phyloP scores from a whole-genome alignment of 1,140 invertebrate species.

The Acromyrmex charruanus region DNA sequence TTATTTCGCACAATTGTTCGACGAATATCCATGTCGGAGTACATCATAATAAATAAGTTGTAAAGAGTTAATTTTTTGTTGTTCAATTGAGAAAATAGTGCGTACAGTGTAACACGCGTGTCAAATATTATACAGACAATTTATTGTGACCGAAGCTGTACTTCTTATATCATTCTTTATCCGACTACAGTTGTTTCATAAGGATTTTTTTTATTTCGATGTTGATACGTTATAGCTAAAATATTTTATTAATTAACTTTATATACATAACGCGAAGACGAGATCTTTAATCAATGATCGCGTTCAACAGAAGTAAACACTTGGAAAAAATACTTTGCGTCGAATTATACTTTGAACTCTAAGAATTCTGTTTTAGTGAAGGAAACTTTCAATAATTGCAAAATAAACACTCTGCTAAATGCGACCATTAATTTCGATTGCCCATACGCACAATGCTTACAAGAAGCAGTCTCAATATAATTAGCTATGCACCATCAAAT shows the following conservation, averaged over 20 bases:
- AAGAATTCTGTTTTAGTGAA: too few species aligned
- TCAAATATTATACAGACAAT: conserved; percentile 31
- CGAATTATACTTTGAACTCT: too few species aligned
- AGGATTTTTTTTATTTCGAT: conserved; percentile 20
- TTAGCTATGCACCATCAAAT: conserved; percentile 15
- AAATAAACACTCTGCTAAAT: too few species aligned
- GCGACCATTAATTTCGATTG: neutral
- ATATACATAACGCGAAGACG: neutral
- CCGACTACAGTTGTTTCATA: conserved; percentile 13
- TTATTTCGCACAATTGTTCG: conserved; percentile 70
- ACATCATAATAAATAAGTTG: conserved; percentile 16
- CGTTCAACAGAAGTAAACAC: too few species aligned
- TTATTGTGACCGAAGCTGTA: conserved; percentile 26
- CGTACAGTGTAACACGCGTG: neutral
- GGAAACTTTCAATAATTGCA: too few species aligned
- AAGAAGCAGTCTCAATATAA: neutral
- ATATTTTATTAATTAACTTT: conserved; percentile 31
- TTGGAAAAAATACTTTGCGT: too few species aligned
- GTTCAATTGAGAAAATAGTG: conserved; percentile 55
- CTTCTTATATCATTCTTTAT: conserved; percentile 14
- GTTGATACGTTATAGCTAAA: conserved; percentile 13
- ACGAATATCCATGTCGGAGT: conserved; percentile 43
- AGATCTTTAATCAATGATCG: neutral
- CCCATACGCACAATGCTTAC: neutral
- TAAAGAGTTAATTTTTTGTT: conserved; percentile 28